Percentiles rank a stretch among this genome's conserved stretches.
These are phyloP conservation scores for Pseudochaenichthys georgianus DNA, from an alignment of 2,797 vertebrate species.

Conservation along the genomic window DNA sequence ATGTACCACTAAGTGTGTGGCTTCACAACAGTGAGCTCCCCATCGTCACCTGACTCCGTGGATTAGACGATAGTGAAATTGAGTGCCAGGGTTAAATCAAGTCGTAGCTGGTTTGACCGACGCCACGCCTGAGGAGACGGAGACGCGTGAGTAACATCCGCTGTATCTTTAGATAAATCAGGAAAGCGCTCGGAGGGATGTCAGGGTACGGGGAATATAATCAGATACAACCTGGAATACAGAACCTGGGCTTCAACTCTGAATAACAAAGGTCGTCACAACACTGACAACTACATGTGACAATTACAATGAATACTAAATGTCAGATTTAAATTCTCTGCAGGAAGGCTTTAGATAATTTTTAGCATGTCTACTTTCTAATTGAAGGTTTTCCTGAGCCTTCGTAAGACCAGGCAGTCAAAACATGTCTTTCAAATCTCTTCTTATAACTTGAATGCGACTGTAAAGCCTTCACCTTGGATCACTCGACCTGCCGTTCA, in stretches of 20 bases:
- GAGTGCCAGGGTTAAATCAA: slow-evolving; percentile 68
- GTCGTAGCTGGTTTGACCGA: slow-evolving; percentile 45
- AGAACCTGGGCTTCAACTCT: not conserved
- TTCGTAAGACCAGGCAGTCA: not conserved
- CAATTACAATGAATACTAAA: not conserved
- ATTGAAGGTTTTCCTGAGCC: slow-evolving; percentile 1
- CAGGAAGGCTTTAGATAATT: not conserved
- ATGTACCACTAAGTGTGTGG: slow-evolving; percentile 33
- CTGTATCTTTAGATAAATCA: slow-evolving; percentile 63
- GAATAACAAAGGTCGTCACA: not conserved
- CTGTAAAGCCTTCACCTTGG: not conserved
- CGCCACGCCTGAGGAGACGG: slow-evolving; percentile 11
- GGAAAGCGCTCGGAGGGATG: slow-evolving; percentile 38
- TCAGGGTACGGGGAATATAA: slow-evolving; percentile 11
- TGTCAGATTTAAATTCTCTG: not conserved
- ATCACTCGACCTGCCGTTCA: slow-evolving; percentile 19
- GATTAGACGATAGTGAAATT: slow-evolving; percentile 64
- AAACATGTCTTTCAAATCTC: not conserved
- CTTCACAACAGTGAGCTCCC: slow-evolving; percentile 53
- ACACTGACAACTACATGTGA: not conserved
- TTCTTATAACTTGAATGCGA: not conserved
- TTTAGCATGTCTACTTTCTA: not conserved
- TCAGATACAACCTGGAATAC: slow-evolving; percentile 9
- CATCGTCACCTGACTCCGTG: slow-evolving; percentile 65
- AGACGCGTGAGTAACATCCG: slow-evolving; percentile 42